Base-by-base conservation (phyloP, 37 sponge, comb jelly and placozoan species). In the Aplysina aerophoba region DNA sequence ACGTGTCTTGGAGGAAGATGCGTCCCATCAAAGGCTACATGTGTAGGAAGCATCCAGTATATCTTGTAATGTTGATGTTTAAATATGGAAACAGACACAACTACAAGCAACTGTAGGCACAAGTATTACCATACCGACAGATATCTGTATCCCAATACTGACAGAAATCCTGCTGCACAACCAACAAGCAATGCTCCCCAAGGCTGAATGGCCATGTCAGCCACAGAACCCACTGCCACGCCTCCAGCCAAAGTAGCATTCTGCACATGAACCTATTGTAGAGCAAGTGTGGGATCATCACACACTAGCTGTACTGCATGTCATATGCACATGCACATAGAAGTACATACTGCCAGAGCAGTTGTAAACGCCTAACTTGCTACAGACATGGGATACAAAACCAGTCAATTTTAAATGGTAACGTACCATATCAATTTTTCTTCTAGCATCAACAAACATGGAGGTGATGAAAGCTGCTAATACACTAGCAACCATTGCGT, bases 181-280 rank as follows among this genome's bases (percentile, higher is more conserved):
- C 97, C 98, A n/a, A 95, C 85, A 39, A 97, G 85, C 17, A 95
- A 28, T 16, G 94, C 92, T 21, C 86, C 93, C 98, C 98, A 97
- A 17, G 94, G 93, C 59, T 89, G 69, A 31, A 97, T 82, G 37
- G 89, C 77, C 83, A 95, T 91, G 61, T 95, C 87, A 1, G 96
- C 94, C 27, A 91, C 86, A 22, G 92, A 80, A 0, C 98, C 98
- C 27, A 94, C 90, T 39, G 96, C 96, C 72, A 97, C 98, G 17
- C 98, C 98, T 66, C 98, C 98, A 73, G 98, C 98, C 34, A 97
- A 78, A 14, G 98, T 95, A 24, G 96, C 95, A 90, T 97, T 97
- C 78, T 97, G 97, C 16, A 97, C 79, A 40, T 97, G 96, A 33
- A 88, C 79, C 97, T 96, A 83, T 33, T 65, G 41, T 67, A 20